Evolutionary conservation across 2,797 vertebrate species (phyloP).

Genomic region (Euphonia xanthogaster): DNA sequence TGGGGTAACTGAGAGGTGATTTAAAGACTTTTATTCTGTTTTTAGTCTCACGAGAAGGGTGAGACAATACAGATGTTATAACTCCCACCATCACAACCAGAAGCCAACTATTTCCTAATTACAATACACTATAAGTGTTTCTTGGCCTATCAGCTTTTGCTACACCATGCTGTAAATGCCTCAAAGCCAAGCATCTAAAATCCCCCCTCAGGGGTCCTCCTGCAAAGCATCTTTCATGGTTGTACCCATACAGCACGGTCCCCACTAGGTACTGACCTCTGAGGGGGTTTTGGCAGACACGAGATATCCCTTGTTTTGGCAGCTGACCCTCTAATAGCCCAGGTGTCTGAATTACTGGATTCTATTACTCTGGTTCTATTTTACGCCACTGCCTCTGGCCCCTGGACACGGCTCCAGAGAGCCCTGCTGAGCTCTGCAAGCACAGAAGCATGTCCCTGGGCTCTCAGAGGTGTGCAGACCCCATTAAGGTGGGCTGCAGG

Average conservation of each 20-base stretch:
- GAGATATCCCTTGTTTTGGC: neutral
- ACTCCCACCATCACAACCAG: neutral
- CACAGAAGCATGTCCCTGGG: accelerated
- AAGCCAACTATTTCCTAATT: neutral
- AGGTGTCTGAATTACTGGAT: neutral
- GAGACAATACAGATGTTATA: neutral
- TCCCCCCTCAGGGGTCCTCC: neutral
- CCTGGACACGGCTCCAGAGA: neutral
- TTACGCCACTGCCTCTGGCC: neutral
- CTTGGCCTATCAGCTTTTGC: neutral
- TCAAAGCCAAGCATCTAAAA: neutral
- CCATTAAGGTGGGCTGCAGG: neutral
- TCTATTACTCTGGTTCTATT: neutral
- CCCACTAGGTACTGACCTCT: neutral
- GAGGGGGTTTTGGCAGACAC: neutral
- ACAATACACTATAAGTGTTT: neutral
- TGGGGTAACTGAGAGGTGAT: neutral
- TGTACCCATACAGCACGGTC: neutral
- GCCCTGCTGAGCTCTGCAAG: accelerated
- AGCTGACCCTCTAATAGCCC: neutral
- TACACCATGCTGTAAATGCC: neutral
- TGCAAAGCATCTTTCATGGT: neutral
- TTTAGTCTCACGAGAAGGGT: neutral
- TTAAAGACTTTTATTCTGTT: neutral
- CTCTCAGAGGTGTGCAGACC: neutral